phyloP scores from a whole-genome alignment of 1,140 invertebrate genomes.

The Euwallacea fornicatus region DNA sequence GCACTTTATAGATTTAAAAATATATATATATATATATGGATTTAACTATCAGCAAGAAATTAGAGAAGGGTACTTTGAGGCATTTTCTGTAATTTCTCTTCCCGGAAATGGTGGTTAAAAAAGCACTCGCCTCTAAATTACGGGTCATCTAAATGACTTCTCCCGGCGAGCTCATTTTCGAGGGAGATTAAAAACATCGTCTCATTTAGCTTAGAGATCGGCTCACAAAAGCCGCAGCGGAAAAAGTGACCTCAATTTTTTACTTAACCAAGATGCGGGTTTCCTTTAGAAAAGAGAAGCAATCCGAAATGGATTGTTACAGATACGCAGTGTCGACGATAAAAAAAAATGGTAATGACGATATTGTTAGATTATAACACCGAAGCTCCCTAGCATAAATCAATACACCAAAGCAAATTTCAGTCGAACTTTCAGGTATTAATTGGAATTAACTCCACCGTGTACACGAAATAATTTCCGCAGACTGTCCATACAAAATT shows the following conservation, averaged over 20 bases:
- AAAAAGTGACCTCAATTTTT: conserved; percentile 33
- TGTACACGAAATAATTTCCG: conserved; percentile 22
- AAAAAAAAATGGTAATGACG: background rate
- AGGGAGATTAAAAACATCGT: conserved; percentile 24
- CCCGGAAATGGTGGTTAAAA: too few relatives aligned
- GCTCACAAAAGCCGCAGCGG: conserved; percentile 10
- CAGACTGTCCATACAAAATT: conserved; percentile 22
- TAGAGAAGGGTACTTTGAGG: too few relatives aligned
- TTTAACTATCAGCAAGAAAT: too few relatives aligned
- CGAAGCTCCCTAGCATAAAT: background rate
- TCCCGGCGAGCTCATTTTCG: conserved; percentile 20
- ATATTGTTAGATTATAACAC: background rate
- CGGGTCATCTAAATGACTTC: conserved; percentile 1
- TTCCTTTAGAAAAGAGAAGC: background rate
- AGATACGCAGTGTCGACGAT: background rate
- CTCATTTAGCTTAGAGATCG: conserved; percentile 24
- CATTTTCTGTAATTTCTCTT: too few relatives aligned
- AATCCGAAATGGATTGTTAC: too few relatives aligned
- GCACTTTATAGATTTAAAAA: too few relatives aligned
- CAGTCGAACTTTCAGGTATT: background rate
- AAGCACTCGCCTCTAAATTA: background rate
- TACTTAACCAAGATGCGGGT: conserved; percentile 15
- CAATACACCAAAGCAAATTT: conserved; percentile 5
- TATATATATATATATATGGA: too few relatives aligned
- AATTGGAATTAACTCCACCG: conserved; percentile 1